Evolutionary conservation across 2,888 invertebrate species (phyloP), one percentile per base, ranked within the genome.

Genomic region (Cosmorhoe ocellata): DNA sequence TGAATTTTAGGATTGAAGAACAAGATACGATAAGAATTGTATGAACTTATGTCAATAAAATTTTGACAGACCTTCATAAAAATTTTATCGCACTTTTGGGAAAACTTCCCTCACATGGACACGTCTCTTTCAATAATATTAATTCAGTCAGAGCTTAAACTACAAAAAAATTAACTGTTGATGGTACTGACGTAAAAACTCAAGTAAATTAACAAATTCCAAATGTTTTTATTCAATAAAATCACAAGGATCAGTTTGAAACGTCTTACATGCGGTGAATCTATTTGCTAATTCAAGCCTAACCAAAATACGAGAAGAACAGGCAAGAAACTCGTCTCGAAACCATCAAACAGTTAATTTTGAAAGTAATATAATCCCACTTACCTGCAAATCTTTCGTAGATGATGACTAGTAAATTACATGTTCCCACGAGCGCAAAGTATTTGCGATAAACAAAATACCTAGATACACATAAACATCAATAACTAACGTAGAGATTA

Each of bases 61-160:
- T n/a, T n/a, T n/a, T n/a, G n/a, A n/a, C n/a, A n/a, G n/a, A n/a
- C n/a, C n/a, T 57, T 55, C 51, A 55, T 55, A 41, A 43, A 55
- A 37, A 24, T 41, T 11, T 26, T 5, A 4, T 55, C 51, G 54
- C 39, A 32, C 48, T 50, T 30, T 7, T 0, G 48, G 54, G 52
- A 41, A 8, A 30, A 28, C n/a, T n/a, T n/a, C 38, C 54, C 36
- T 59, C 69, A 70, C 51, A 72, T 74, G 71, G 69, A 74, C 65
- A 73, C 58, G 66, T 71, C 69, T 71, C 69, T 34, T 27, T 22
- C 4, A 14, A 24, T 13, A 22, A 8, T 1, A 4, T 11, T 18
- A 46, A 42, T 49, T 34, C 34, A 12, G 27, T 49, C 59, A 59
- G 59, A 61, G 57, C 59, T 36, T 51, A 3, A 53, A 31, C 54